Evolutionary conservation across 1,140 invertebrate genomes (phyloP).

Genomic region (Phortica variegata): DNA sequence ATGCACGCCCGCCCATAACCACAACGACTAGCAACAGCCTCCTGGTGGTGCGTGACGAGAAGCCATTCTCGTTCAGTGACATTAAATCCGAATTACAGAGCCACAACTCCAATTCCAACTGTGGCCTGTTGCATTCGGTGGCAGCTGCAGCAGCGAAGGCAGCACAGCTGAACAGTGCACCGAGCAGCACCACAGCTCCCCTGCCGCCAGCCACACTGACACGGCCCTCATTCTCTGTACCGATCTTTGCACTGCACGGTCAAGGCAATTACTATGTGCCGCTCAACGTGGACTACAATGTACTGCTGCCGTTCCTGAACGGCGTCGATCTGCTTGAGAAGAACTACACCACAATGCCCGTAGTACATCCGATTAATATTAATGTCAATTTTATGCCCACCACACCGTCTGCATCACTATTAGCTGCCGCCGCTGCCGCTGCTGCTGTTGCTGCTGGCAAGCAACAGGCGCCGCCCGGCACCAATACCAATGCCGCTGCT

Average conservation of each 20-base stretch:
- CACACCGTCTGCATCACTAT: slow-evolving; percentile 28
- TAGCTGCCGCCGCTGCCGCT: slow-evolving; percentile 45
- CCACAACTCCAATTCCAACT: slow-evolving; percentile 32
- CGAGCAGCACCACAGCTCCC: slow-evolving; percentile 49
- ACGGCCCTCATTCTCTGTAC: slow-evolving; percentile 60
- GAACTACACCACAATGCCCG: slow-evolving; percentile 59
- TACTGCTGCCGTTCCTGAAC: slow-evolving; percentile 70
- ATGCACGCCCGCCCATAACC: slow-evolving; percentile 15
- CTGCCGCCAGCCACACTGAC: slow-evolving; percentile 20
- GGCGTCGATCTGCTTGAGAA: slow-evolving; percentile 62
- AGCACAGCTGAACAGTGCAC: slow-evolving; percentile 26
- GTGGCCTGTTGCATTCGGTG: slow-evolving; percentile 30
- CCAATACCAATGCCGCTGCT: neutral
- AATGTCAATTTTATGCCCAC: slow-evolving; percentile 74
- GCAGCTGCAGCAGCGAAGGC: slow-evolving; percentile 13
- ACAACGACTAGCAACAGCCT: neutral
- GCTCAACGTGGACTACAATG: slow-evolving; percentile 77
- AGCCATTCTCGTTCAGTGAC: slow-evolving; percentile 41
- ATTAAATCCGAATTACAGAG: slow-evolving; percentile 49
- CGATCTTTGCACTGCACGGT: slow-evolving; percentile 80
- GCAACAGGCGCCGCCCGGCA: slow-evolving; percentile 18
- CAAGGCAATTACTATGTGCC: slow-evolving; percentile 90
- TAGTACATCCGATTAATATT: slow-evolving; percentile 86
- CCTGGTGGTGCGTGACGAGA: slow-evolving; percentile 29
- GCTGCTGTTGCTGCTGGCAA: slow-evolving; percentile 40